phyloP scores from a whole-genome alignment of 2,113 vertebrate species.

The Syngnathus scovelli region DNA sequence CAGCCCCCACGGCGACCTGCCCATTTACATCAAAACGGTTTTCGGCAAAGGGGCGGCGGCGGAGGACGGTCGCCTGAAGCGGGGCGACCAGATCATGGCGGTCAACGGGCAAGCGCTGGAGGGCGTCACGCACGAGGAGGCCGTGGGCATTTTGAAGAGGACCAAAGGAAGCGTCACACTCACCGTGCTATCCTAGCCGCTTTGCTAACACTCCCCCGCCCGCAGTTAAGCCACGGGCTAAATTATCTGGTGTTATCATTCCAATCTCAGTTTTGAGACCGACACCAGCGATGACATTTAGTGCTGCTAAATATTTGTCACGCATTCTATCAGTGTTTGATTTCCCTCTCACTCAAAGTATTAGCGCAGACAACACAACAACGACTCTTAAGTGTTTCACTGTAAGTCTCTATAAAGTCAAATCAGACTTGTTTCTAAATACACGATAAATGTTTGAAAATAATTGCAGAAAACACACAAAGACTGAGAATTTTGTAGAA shows the following conservation, averaged over 20 bases:
- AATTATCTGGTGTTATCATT: neutral
- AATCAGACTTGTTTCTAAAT: neutral
- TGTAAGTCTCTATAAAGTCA: neutral
- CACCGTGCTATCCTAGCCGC: constrained; percentile 82
- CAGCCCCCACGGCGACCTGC: constrained; percentile 93
- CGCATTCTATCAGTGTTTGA: neutral
- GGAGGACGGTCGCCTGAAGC: constrained; percentile 90
- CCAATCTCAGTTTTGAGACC: neutral
- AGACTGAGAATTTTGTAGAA: neutral
- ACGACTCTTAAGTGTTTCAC: constrained; percentile 14
- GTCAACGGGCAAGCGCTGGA: constrained; percentile 93
- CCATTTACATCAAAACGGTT: constrained; percentile 96
- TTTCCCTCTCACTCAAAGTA: constrained; percentile 21
- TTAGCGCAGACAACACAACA: constrained; percentile 23
- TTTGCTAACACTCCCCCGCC: neutral
- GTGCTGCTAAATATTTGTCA: neutral
- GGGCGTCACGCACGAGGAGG: constrained; percentile 93
- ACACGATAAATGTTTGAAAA: neutral
- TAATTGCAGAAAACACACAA: neutral
- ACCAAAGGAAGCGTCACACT: constrained; percentile 92
- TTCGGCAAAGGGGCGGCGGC: constrained; percentile 95
- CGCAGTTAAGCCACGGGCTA: neutral
- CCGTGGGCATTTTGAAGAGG: constrained; percentile 88
- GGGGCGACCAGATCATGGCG: constrained; percentile 95
- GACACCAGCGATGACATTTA: neutral